phyloP scores from a whole-genome alignment of 2,888 invertebrate species.

The Troides helena region DNA sequence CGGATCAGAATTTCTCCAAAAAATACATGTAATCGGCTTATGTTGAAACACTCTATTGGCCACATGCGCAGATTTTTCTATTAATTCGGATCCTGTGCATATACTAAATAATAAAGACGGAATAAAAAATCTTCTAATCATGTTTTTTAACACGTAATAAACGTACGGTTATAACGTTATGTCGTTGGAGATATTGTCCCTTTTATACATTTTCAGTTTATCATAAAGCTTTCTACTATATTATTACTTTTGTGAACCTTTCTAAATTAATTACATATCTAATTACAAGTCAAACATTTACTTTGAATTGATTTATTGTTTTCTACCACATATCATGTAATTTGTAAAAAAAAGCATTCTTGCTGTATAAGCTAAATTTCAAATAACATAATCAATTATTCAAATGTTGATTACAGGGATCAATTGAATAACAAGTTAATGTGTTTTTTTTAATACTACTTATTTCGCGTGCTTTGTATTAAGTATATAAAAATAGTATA shows the following conservation, averaged over 20 bases:
- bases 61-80: conserved; percentile 41
- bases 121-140: neutral
- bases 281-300: neutral
- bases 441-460: no score
- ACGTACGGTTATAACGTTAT: neutral
- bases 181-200: neutral
- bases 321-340: neutral
- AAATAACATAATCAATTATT: neutral
- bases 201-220: neutral
- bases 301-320: neutral
- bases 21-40: conserved; percentile 42
- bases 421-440: no score
- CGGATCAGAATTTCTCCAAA: conserved; percentile 41
- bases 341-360: neutral
- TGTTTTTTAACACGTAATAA: neutral
- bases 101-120: neutral
- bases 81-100: conserved; percentile 30
- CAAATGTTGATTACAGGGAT: neutral
- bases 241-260: neutral
- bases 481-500: no score
- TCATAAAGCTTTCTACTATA: neutral
- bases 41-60: conserved; percentile 44
- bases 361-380: neutral
- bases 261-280: neutral
- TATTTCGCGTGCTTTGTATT: no score